These are phyloP conservation scores for Thinocorus orbignyianus DNA, from an alignment of 2,113 vertebrate species.

Conservation along the genomic window DNA sequence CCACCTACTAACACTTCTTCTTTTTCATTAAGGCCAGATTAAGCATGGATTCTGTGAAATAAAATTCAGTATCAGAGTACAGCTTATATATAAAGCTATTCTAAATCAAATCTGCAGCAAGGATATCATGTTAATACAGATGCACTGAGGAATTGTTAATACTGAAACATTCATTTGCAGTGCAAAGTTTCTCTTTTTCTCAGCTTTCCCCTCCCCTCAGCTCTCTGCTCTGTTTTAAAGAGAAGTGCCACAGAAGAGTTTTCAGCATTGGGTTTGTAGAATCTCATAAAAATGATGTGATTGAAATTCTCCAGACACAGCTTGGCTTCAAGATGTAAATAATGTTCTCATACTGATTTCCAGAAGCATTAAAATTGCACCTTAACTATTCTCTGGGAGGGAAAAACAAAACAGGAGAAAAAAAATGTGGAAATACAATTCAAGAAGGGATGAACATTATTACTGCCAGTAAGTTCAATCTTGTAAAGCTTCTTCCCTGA, in stretches of 20 bases:
- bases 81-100: not conserved
- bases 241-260: not conserved
- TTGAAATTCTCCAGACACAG: conserved; percentile 55
- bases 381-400: not conserved
- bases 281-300: conserved; percentile 25
- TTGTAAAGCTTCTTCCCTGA: conserved; percentile 14
- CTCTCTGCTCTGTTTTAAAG: not conserved
- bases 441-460: not conserved
- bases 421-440: not conserved
- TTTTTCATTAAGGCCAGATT: conserved; percentile 33
- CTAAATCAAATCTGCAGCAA: conserved; percentile 8
- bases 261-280: not conserved
- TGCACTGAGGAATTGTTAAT: not conserved
- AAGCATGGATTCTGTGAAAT: conserved; percentile 1
- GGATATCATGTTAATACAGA: not conserved
- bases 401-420: not conserved
- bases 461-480: not conserved
- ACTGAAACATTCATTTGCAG: not conserved
- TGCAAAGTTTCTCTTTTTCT: not conserved
- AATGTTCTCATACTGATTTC: conserved; percentile 38
- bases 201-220: not conserved
- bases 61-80: not conserved
- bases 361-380: conserved; percentile 46
- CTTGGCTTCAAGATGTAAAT: conserved; percentile 50
- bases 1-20: not conserved